Percentiles rank a stretch among this genome's conserved stretches.
Conservation (phyloP, 92 coral and sea anemone species). For the Actinernus sp. region DNA sequence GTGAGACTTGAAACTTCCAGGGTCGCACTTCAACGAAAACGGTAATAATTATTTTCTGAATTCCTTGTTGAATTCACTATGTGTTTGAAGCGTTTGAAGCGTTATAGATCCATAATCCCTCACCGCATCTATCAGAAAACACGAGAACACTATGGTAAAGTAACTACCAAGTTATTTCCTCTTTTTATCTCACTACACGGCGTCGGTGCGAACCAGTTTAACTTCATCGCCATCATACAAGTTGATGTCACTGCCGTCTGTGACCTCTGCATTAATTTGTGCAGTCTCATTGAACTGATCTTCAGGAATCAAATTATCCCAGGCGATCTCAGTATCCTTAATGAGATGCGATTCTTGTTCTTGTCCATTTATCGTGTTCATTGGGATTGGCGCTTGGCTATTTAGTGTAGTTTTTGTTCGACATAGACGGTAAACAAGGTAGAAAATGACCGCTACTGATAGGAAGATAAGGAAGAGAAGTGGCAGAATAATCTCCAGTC, state of each 20-base stretch:
- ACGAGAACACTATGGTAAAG: too few species aligned
- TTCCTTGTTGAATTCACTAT: too few species aligned
- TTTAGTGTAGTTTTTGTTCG: not conserved
- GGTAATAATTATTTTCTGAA: too few species aligned
- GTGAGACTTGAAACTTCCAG: too few species aligned
- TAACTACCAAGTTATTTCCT: too few species aligned
- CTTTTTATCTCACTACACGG: too few species aligned
- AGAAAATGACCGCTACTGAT: conserved; percentile 26
- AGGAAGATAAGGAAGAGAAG: conserved; percentile 9
- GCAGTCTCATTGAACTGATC: conserved; percentile 1
- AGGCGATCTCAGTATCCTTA: conserved; percentile 35
- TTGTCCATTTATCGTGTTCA: not conserved
- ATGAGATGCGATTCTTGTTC: conserved; percentile 2
- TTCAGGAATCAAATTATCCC: conserved; percentile 36
- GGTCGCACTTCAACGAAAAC: too few species aligned
- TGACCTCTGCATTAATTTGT: conserved; percentile 11
- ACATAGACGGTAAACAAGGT: conserved; percentile 2
- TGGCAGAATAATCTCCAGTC: conserved; percentile 24
- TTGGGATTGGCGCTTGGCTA: conserved; percentile 4
- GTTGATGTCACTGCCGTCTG: conserved; percentile 2
- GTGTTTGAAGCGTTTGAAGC: too few species aligned
- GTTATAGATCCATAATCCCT: too few species aligned
- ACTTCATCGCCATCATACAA: conserved; percentile 3
- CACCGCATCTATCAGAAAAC: too few species aligned
- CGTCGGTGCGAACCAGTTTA: not conserved